Conservation (phyloP, 2,888 invertebrate genomes). For the Caenorhabditis parvicauda region DNA sequence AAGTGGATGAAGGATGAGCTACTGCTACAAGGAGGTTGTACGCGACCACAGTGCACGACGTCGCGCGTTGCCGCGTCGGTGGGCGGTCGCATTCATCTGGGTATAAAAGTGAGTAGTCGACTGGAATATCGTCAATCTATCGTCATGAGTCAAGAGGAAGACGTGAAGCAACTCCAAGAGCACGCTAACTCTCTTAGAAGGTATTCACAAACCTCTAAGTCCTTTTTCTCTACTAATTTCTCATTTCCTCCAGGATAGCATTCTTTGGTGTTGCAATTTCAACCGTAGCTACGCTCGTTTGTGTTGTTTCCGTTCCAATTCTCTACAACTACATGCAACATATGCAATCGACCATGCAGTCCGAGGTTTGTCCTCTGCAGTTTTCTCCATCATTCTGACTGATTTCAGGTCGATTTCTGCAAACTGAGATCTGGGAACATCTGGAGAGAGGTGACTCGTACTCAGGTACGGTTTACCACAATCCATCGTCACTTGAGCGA, state of each 20-base stretch:
- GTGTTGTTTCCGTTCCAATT: constrained; percentile 36
- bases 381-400: neutral
- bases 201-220: constrained; percentile 3
- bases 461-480: constrained; percentile 23
- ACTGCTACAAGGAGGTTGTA: too few species aligned
- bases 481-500: too few species aligned
- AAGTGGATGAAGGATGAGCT: too few species aligned
- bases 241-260: constrained; percentile 13
- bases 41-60: too few species aligned
- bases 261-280: constrained; percentile 33
- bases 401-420: constrained; percentile 27
- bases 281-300: constrained; percentile 30
- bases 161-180: constrained; percentile 12
- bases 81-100: too few species aligned
- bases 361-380: constrained; percentile 12
- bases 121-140: too few species aligned
- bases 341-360: constrained; percentile 36
- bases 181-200: constrained; percentile 26
- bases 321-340: constrained; percentile 43
- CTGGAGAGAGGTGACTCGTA: constrained; percentile 30
- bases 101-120: too few species aligned
- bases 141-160: constrained; percentile 8
- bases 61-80: too few species aligned
- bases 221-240: neutral
- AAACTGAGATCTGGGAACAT: constrained; percentile 32